Percentiles rank a stretch among this genome's conserved stretches.
Evolutionary conservation across 2,888 invertebrate species (phyloP).

Genomic region (Neelides folsomi): DNA sequence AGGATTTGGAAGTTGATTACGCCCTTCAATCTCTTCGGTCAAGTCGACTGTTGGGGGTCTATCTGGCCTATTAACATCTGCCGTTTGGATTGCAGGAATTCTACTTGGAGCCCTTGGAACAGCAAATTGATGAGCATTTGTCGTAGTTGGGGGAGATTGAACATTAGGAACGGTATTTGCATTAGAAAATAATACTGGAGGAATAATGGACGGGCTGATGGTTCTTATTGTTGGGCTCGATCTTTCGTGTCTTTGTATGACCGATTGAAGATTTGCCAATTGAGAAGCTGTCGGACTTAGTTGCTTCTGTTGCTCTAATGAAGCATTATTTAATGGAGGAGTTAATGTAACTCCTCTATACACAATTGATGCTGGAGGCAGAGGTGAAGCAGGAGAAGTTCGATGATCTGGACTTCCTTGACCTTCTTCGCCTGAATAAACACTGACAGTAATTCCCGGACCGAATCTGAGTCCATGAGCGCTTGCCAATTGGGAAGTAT

Average conservation of each 20-base stretch:
- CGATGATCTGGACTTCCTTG: not conserved
- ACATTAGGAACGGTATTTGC: not conserved
- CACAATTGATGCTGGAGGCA: conserved; percentile 14
- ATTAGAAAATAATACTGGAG: not conserved
- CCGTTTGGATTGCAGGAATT: not conserved
- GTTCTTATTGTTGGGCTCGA: conserved; percentile 8
- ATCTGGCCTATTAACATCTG: conserved; percentile 15
- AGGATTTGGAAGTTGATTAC: no score
- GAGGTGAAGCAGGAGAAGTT: not conserved
- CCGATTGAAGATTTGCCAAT: not conserved
- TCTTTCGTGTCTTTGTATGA: conserved; percentile 7
- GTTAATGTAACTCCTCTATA: conserved; percentile 28
- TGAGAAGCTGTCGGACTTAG: not conserved
- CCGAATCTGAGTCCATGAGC: conserved; percentile 14
- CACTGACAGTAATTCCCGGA: conserved; percentile 22
- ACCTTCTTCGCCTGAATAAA: conserved; percentile 11
- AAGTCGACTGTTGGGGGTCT: conserved; percentile 28
- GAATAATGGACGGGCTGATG: conserved; percentile 10
- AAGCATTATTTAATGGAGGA: conserved; percentile 9
- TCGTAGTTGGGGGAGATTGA: not conserved
- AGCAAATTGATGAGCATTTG: conserved; percentile 18
- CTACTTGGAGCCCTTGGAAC: conserved; percentile 12
- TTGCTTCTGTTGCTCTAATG: not conserved
- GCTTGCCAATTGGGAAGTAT: not conserved
- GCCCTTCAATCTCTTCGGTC: conserved; percentile 17